phyloP scores from a whole-genome alignment of 2,797 vertebrate species.

The Rousettus madagascariensis region DNA sequence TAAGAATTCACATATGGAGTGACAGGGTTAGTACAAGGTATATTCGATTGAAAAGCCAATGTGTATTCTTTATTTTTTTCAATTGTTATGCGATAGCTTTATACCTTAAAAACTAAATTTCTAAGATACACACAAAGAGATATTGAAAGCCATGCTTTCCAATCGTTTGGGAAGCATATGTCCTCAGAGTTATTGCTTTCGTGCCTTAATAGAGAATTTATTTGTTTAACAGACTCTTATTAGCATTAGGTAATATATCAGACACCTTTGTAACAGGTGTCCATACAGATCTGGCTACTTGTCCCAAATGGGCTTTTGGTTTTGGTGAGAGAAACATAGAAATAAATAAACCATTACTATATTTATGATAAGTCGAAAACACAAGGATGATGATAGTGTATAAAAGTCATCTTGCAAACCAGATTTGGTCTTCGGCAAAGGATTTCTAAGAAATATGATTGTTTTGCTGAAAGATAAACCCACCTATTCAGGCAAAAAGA shows the following conservation, averaged over 20 bases:
- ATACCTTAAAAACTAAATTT: slow-evolving; percentile 8
- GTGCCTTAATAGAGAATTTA: background rate
- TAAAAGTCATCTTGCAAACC: background rate
- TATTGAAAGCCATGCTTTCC: background rate
- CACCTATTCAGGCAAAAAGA: background rate
- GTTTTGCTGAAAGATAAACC: background rate
- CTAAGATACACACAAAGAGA: background rate
- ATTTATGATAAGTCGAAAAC: background rate
- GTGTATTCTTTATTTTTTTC: background rate
- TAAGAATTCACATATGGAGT: background rate
- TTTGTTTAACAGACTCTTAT: background rate
- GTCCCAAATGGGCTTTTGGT: background rate
- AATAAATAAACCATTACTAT: background rate
- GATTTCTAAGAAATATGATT: background rate
- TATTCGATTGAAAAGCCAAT: background rate
- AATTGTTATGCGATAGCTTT: background rate
- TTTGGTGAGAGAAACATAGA: background rate
- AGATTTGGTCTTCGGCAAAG: background rate
- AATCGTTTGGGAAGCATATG: background rate
- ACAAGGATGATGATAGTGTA: background rate
- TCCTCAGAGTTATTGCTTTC: background rate
- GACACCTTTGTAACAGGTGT: background rate
- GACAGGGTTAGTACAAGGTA: background rate
- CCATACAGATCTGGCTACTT: background rate
- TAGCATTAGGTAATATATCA: background rate